These are phyloP conservation scores for Danionella cerebrum DNA, from an alignment of 2,113 vertebrate genomes.

Conservation along the genomic window DNA sequence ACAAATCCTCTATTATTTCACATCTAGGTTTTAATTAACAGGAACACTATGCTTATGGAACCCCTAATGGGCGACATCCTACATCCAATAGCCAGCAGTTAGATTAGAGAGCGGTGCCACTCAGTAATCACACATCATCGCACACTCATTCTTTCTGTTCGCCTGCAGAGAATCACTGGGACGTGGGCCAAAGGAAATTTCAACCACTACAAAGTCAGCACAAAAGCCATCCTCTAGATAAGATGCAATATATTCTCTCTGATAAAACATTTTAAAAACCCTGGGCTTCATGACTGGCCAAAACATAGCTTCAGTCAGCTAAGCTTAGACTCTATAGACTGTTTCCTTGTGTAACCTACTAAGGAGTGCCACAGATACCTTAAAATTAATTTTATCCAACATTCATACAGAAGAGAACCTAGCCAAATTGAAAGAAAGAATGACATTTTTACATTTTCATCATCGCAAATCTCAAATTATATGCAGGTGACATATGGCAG, in stretches of 20 bases:
- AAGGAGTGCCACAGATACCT: too few relatives aligned
- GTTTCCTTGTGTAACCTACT: neutral
- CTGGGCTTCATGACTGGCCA: neutral
- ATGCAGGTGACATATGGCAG: too few relatives aligned
- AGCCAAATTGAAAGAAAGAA: too few relatives aligned
- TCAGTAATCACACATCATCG: conserved; percentile 24
- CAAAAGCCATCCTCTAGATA: neutral
- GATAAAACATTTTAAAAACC: neutral
- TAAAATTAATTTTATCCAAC: too few relatives aligned
- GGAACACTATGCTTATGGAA: conserved; percentile 30
- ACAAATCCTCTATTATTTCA: conserved; percentile 48
- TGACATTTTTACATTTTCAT: too few relatives aligned
- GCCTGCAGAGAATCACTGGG: conserved; percentile 2
- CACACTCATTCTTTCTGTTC: conserved; percentile 8
- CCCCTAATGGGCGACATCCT: conserved; percentile 39
- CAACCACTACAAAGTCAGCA: neutral
- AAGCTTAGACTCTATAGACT: neutral
- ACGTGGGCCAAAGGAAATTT: neutral
- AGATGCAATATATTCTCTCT: neutral
- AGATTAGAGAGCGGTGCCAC: conserved; percentile 32
- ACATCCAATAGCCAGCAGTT: conserved; percentile 27
- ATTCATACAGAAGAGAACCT: too few relatives aligned
- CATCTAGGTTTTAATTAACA: conserved; percentile 56
- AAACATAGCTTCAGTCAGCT: neutral
- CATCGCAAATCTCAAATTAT: too few relatives aligned